Percentiles rank a stretch among this genome's conserved stretches.
Conservation (phyloP, 2,888 invertebrate species). For the Cryptus armator region DNA sequence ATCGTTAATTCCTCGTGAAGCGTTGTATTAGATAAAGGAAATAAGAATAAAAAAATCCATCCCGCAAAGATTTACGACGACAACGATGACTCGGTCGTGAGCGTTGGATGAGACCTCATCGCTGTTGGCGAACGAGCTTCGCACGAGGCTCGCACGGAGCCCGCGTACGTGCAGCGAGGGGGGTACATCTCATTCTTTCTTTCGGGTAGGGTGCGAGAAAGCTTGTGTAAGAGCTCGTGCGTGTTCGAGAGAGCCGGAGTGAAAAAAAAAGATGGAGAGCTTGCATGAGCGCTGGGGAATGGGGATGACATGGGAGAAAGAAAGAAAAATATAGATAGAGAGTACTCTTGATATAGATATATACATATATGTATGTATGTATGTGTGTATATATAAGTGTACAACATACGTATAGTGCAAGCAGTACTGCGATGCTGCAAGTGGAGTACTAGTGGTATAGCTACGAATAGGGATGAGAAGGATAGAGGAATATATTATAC, state of each 20-base stretch:
- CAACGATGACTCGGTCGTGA: conserved; percentile 44
- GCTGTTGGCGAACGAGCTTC: conserved; percentile 58
- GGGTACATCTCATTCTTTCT: conserved; percentile 28
- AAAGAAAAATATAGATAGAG: conserved; percentile 30
- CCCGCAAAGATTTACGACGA: conserved; percentile 46
- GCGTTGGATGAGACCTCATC: conserved; percentile 45
- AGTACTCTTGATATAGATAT: not conserved
- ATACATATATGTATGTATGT: not conserved
- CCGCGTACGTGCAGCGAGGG: conserved; percentile 37
- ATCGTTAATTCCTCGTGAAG: not conserved
- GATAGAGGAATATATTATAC: conserved; percentile 77
- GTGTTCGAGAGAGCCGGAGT: conserved; percentile 73
- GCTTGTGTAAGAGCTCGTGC: conserved; percentile 73
- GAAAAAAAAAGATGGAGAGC: conserved; percentile 59
- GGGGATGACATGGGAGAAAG: conserved; percentile 38
- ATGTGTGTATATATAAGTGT: not conserved
- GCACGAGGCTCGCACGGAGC: conserved; percentile 41
- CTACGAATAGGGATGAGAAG: conserved; percentile 70
- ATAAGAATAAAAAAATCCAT: conserved; percentile 43
- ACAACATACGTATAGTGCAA: not conserved
- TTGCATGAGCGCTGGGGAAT: conserved; percentile 45
- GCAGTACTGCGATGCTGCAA: conserved; percentile 56
- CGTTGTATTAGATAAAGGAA: not conserved
- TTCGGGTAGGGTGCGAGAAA: conserved; percentile 59
- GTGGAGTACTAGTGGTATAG: conserved; percentile 51